Base-by-base conservation (phyloP, 2,113 vertebrate species). In the Pangasianodon gigas region DNA sequence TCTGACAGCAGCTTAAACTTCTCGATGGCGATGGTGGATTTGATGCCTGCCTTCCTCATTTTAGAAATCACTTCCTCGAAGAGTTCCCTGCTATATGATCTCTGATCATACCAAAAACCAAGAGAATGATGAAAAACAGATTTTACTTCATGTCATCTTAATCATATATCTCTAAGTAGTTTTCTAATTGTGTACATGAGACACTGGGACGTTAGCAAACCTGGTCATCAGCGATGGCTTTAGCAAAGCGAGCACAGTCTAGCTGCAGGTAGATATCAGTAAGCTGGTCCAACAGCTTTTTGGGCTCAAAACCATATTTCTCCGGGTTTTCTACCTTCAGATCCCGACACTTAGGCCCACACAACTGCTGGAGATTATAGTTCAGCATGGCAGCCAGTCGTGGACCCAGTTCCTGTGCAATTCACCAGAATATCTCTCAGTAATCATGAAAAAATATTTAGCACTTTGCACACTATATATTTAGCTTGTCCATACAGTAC, bases 261-360 rank as follows among this genome's bases (percentile, higher is more conserved):
- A 99, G 96, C 95, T 99, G 98, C 88, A 99, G 93, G 88, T 99
- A 99, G 93, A 99, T 99, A 91, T 99, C 98, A 0, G 98, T 99
- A 91, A 99, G 97, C 93, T 99, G 98, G 95, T 99, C 98, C 95
- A 99, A 93, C 87, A 99, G 97, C 95, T 99, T 99, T 96, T 99
- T 99, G 95, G 98, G 98, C 96, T 99, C 98, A 95, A 99, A 99
- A 60, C 98, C 98, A 0, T 99, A 99, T 80, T 99, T 99, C 95
- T 99, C 98, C 0, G 98, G 98, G 95, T 99, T 99, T 93, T 99
- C 98, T 0, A 99, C 98, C 94, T 99, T 99, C 93, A 99, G 95
- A 95, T 99, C 98, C 8, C 98, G 98, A 95, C 98, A 99, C 87
- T 99, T 99, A 3, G 98, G 98, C 65, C 98, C 98, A 89, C 98